Conservation (phyloP, 2,888 invertebrate species). For the Diaprepes abbreviatus region DNA sequence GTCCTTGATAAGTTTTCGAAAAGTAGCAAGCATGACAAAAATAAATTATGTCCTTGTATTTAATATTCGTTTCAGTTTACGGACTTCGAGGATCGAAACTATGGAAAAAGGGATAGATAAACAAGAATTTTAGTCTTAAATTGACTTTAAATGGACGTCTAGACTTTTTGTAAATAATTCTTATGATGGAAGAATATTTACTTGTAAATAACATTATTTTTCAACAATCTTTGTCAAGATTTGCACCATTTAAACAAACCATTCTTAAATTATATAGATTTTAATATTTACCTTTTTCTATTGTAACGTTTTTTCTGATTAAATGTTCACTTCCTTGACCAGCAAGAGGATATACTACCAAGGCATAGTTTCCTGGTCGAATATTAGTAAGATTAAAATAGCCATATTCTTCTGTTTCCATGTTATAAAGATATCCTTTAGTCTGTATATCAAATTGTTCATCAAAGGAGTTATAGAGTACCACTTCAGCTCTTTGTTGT, state of each 20-base stretch:
- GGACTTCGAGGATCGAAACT: no score
- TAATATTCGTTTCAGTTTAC: no score
- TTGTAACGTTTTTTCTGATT: not conserved
- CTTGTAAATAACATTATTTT: no score
- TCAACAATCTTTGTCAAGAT: no score
- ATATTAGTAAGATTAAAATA: conserved; percentile 11
- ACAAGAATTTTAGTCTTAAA: no score
- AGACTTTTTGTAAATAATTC: no score
- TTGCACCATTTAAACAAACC: no score
- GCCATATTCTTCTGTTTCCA: conserved; percentile 12
- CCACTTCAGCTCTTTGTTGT: not conserved
- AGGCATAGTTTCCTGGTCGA: conserved; percentile 10
- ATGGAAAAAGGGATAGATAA: no score
- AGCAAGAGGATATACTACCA: conserved; percentile 12
- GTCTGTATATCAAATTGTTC: conserved; percentile 12
- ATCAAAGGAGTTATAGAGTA: not conserved
- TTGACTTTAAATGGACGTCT: no score
- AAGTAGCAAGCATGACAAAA: not conserved
- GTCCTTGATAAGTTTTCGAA: not conserved
- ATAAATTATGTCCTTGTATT: not conserved
- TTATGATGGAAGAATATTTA: no score
- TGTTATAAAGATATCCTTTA: conserved; percentile 16
- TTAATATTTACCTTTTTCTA: conserved; percentile 14
- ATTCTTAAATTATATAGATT: no score
- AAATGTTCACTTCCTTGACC: conserved; percentile 23